Conservation (phyloP, 2,797 vertebrate genomes). For the Sebastes jordani region DNA sequence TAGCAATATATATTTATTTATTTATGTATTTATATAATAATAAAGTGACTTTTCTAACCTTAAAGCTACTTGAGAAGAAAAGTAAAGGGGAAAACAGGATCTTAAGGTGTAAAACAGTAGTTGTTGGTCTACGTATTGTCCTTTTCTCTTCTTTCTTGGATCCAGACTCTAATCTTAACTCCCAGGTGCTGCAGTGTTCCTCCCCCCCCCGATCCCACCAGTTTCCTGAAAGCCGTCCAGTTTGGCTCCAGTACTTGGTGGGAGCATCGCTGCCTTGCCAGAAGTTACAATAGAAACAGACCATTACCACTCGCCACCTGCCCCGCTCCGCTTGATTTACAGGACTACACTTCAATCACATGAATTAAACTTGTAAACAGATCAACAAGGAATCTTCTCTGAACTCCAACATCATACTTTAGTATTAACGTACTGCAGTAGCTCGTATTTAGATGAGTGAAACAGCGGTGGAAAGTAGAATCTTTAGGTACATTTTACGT, state of each 20-base stretch:
- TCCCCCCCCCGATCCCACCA: background rate
- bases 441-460: too few relatives aligned
- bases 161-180: background rate
- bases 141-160: background rate
- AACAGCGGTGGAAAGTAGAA: too few relatives aligned
- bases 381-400: background rate
- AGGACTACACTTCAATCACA: background rate
- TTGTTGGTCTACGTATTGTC: background rate
- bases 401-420: background rate
- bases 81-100: background rate
- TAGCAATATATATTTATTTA: too few relatives aligned
- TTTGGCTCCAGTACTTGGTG: slow-evolving; percentile 20
- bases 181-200: slow-evolving; percentile 7
- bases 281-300: slow-evolving; percentile 39
- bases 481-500: too few relatives aligned
- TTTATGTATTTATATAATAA: too few relatives aligned
- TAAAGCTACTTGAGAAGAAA: background rate
- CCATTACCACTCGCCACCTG: slow-evolving; percentile 39
- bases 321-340: slow-evolving; percentile 20
- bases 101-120: background rate
- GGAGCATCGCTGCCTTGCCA: slow-evolving; percentile 20
- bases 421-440: background rate
- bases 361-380: background rate
- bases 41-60: background rate
- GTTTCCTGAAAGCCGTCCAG: slow-evolving; percentile 29